A percentile compares a stretch with the other conserved stretches of the same genome.
Evolutionary conservation across 1,140 invertebrate species (phyloP).

Genomic region (Drosophila mauritiana): DNA sequence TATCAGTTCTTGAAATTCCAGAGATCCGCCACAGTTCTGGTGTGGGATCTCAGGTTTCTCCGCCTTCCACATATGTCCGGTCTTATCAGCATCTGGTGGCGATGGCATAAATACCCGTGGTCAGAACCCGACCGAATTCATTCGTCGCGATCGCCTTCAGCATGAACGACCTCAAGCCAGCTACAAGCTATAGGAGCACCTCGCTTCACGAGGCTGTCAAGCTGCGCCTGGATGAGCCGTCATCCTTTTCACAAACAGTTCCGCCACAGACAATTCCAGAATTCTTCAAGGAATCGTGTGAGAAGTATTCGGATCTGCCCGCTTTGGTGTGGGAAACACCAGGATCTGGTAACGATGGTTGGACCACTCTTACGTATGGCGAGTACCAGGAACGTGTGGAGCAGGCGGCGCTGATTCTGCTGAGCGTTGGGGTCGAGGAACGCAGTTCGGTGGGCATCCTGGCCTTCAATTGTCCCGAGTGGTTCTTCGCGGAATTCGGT

Average conservation of each 20-base stretch:
- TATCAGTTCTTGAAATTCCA: background rate
- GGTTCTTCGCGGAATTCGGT: slow-evolving; percentile 93
- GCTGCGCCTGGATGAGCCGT: slow-evolving; percentile 30
- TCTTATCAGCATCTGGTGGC: slow-evolving; percentile 15
- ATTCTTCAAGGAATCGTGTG: slow-evolving; percentile 61
- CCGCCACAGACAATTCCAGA: slow-evolving; percentile 53
- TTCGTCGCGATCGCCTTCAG: slow-evolving; percentile 34
- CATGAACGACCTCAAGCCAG: slow-evolving; percentile 68
- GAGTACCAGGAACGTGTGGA: slow-evolving; percentile 90
- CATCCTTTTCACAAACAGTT: slow-evolving; percentile 6
- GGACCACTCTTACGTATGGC: slow-evolving; percentile 90
- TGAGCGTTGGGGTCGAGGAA: slow-evolving; percentile 92
- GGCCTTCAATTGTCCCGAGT: slow-evolving; percentile 96
- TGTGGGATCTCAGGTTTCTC: slow-evolving; percentile 1
- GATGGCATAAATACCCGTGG: slow-evolving; percentile 57
- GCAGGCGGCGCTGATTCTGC: slow-evolving; percentile 92
- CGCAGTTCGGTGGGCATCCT: slow-evolving; percentile 93
- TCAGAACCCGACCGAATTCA: slow-evolving; percentile 25
- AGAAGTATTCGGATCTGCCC: slow-evolving; percentile 87
- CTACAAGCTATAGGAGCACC: slow-evolving; percentile 60
- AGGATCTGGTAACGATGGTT: slow-evolving; percentile 47
- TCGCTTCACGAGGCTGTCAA: slow-evolving; percentile 68
- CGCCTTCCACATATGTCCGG: slow-evolving; percentile 17
- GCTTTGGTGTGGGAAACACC: slow-evolving; percentile 88
- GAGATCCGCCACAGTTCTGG: background rate